These are phyloP conservation scores for Nibea albiflora DNA, from an alignment of 2,113 vertebrate genomes.

Conservation along the genomic window DNA sequence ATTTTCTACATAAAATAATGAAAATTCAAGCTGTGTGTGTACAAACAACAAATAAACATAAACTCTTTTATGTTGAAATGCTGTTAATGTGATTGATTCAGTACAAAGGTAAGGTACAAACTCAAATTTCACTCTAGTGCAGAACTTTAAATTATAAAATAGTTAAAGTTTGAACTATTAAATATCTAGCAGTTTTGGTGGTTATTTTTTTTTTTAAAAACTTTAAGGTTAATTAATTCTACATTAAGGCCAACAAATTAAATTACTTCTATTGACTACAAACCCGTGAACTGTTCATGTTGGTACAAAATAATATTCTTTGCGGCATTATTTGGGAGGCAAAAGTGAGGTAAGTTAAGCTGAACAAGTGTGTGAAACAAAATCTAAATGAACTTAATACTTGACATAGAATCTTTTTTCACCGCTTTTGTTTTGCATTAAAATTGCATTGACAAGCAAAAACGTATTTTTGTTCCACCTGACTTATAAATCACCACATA, in stretches of 20 bases:
- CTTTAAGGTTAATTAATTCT: conserved; percentile 1
- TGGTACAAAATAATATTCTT: conserved; percentile 18
- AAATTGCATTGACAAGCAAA: conserved; percentile 22
- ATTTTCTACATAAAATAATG: not conserved
- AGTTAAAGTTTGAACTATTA: not conserved
- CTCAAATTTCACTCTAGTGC: not conserved
- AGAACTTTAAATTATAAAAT: conserved; percentile 10
- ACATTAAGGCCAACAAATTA: not conserved
- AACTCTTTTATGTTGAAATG: not conserved
- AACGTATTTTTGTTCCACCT: not conserved
- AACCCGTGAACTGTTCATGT: not conserved
- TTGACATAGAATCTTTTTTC: not conserved
- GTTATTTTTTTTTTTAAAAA: not conserved
- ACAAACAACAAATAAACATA: not conserved
- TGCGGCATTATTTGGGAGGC: not conserved
- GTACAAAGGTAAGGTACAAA: conserved; percentile 4
- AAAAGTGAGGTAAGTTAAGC: not conserved
- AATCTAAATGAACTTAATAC: not conserved
- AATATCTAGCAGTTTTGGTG: not conserved
- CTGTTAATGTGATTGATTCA: not conserved
- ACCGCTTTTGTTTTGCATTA: not conserved
- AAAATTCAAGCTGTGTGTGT: not conserved
- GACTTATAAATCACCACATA: conserved; percentile 10
- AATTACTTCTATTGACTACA: not conserved
- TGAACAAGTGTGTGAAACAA: not conserved